phyloP scores from a whole-genome alignment of 1,140 invertebrate species.

The Aleiodes sp. region DNA sequence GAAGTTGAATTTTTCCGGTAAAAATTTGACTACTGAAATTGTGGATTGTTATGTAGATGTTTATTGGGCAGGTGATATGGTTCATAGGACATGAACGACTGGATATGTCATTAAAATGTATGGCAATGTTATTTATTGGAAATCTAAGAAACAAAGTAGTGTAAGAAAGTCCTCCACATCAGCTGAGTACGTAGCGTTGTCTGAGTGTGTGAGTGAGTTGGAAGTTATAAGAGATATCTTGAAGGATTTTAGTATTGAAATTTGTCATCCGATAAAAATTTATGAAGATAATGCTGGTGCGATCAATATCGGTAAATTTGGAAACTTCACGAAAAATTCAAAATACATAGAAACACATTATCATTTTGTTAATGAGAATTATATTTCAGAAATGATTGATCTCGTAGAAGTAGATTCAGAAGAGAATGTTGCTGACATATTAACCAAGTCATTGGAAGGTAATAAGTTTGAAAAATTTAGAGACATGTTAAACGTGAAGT shows the following conservation, averaged over 20 bases:
- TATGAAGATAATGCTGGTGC: slow-evolving; percentile 21
- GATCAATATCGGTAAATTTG: slow-evolving; percentile 18
- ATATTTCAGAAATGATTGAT: slow-evolving; percentile 1
- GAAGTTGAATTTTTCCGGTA: slow-evolving; percentile 22
- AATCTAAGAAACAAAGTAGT: not conserved
- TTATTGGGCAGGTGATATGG: slow-evolving; percentile 37
- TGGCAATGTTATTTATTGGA: not conserved
- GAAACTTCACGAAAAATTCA: slow-evolving; percentile 26
- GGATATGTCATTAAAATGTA: slow-evolving; percentile 32
- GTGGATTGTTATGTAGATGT: slow-evolving; percentile 37
- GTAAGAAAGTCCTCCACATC: not conserved
- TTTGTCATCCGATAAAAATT: not conserved
- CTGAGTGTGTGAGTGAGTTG: not conserved
- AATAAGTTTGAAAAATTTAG: not conserved
- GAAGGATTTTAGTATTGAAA: not conserved
- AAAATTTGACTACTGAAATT: slow-evolving; percentile 11
- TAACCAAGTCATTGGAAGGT: not conserved
- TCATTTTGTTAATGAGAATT: slow-evolving; percentile 24
- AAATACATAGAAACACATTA: slow-evolving; percentile 26
- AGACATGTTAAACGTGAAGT: not conserved
- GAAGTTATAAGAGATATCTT: not conserved
- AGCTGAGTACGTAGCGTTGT: not conserved
- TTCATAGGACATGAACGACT: slow-evolving; percentile 36
- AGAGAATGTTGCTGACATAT: not conserved
- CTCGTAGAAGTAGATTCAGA: slow-evolving; percentile 16